Base-by-base conservation (phyloP, 2,797 vertebrate species). In the Spinus pinus region DNA sequence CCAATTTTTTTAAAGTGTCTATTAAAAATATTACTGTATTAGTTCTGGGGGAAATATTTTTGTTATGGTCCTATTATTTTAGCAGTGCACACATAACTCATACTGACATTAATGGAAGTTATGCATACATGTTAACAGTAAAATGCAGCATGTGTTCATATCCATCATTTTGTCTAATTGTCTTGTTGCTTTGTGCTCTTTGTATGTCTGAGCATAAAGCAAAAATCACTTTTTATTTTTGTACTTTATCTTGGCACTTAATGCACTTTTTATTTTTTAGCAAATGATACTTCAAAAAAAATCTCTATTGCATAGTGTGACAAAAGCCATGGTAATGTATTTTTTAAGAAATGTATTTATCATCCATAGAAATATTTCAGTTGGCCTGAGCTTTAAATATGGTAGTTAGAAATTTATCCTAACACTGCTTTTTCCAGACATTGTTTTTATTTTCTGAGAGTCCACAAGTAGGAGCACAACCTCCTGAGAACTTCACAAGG, bases 11-110 rank as follows among this genome's bases (percentile, higher is more conserved):
- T 10, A 75, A 71, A 64, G 35, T 80, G 94, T 64, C 89, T 66
- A 16, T 95, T 96, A 94, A 93, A 96, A 97, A 94, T 95, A 94
- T 88, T 91, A 44, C 92, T 96, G 44, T 96, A 86, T 92, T 97
- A 80, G 53, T 93, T 96, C 91, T 89, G 69, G 54, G 90, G 73
- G 67, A 92, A 94, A 60, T 66, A 86, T 83, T 65, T 86, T 78
- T 95, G 72, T 90, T 96, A 82, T 82, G 77, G 77, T 60, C 25
- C 50, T 92, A 50, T 92, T 93, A 67, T 91, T 95, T 92, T 92
- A 84, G 64, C 60, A 46, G 62, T 18, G n/a, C 64, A 82, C 37
- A 16, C 58, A 82, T 95, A 95, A 94, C 66, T 97, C 90, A 95
- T 80, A 50, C 9, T 93, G 94, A 93, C 93, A 28, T 87, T 93